phyloP scores from a whole-genome alignment of 2,113 vertebrate genomes.

The Rhineura floridana region DNA sequence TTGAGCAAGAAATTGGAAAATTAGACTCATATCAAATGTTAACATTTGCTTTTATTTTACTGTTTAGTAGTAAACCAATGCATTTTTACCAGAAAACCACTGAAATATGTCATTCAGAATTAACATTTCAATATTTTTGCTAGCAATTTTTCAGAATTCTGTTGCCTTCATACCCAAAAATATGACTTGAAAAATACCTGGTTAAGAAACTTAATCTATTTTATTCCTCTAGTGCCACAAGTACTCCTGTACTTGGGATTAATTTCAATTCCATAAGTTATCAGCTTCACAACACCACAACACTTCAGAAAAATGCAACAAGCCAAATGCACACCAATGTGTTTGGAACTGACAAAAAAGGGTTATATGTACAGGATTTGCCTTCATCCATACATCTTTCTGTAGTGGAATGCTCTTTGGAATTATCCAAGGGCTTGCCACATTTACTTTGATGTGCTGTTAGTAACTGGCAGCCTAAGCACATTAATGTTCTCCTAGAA shows the following conservation, averaged over 20 bases:
- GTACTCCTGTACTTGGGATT: not conserved
- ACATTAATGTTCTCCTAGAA: not conserved
- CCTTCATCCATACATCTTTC: not conserved
- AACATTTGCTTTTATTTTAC: not conserved
- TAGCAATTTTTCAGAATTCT: not conserved
- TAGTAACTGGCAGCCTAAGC: not conserved
- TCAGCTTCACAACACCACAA: not conserved
- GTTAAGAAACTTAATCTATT: not conserved
- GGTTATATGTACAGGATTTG: not conserved
- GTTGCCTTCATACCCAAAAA: not conserved
- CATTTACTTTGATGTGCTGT: not conserved
- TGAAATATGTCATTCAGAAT: not conserved
- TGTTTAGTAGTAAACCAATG: not conserved
- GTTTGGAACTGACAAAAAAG: not conserved
- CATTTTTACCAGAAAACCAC: not conserved
- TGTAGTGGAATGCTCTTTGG: not conserved
- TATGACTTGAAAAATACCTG: not conserved
- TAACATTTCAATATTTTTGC: too few species aligned
- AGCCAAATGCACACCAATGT: constrained; percentile 10
- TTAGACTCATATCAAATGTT: constrained; percentile 5
- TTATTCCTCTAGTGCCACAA: not conserved
- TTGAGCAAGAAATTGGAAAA: not conserved
- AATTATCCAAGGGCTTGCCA: not conserved
- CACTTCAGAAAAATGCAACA: constrained; percentile 15
- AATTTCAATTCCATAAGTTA: not conserved